These are phyloP conservation scores for Macrotis lagotis DNA, from an alignment of 2,113 vertebrate species.

Conservation along the genomic window DNA sequence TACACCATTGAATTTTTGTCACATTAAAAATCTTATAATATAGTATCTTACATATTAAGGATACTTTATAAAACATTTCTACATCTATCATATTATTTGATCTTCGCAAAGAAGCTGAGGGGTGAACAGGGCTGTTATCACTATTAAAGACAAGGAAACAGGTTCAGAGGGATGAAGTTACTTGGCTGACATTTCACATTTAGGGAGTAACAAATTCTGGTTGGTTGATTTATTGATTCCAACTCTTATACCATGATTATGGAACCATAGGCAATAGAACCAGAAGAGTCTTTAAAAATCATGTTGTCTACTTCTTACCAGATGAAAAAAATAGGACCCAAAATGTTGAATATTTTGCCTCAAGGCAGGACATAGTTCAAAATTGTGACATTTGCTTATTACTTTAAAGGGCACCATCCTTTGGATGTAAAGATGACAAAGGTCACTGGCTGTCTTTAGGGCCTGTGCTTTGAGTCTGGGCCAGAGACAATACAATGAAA, in stretches of 20 bases:
- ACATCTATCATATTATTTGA: background rate
- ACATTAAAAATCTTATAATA: background rate
- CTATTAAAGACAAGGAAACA: background rate
- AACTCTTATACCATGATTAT: background rate
- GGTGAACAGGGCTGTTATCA: background rate
- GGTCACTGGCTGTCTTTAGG: too few species aligned
- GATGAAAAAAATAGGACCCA: too few species aligned
- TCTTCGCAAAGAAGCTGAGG: background rate
- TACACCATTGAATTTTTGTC: background rate
- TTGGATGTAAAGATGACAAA: background rate
- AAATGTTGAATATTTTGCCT: too few species aligned
- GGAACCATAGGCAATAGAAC: too few species aligned
- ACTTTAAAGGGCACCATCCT: background rate
- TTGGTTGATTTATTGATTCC: background rate
- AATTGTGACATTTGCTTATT: background rate
- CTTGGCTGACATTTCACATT: background rate
- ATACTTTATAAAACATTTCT: background rate
- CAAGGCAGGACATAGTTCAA: background rate
- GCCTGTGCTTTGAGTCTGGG: too few species aligned
- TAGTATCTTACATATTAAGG: background rate
- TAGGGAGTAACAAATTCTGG: accelerated
- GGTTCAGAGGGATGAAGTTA: background rate
- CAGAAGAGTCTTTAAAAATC: too few species aligned
- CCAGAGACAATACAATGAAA: too few species aligned
- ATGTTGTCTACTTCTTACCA: too few species aligned